Conservation (phyloP, 1,140 invertebrate genomes). For the Amphibalanus amphitrite region DNA sequence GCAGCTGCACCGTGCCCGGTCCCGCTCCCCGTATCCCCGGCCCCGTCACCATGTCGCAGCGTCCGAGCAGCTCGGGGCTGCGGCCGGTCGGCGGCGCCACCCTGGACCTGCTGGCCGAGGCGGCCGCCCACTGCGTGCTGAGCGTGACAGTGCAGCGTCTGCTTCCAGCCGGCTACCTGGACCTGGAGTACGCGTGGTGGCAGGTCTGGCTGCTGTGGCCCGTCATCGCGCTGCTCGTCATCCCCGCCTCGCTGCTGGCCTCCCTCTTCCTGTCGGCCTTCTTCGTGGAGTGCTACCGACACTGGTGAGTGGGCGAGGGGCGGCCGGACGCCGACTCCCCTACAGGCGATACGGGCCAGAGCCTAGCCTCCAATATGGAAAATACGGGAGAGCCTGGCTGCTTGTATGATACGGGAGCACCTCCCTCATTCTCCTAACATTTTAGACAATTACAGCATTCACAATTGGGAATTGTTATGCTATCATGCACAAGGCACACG, state of each 20-base stretch:
- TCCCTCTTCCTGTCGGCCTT: neutral
- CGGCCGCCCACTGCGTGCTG: neutral
- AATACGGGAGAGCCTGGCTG: no score
- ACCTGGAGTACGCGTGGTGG: neutral
- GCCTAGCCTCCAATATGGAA: no score
- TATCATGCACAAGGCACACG: no score
- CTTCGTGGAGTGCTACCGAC: slow-evolving; percentile 3
- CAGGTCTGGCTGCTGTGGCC: slow-evolving; percentile 3
- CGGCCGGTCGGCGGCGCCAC: no score
- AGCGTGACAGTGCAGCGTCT: neutral
- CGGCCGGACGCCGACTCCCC: no score
- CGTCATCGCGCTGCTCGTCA: neutral
- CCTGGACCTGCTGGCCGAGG: neutral
- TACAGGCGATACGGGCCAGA: no score
- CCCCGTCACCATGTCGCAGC: neutral
- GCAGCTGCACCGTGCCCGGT: no score
- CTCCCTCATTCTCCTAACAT: no score
- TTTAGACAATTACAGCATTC: no score
- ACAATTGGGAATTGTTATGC: no score
- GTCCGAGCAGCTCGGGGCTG: neutral
- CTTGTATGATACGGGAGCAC: no score
- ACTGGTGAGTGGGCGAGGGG: slow-evolving; percentile 2
- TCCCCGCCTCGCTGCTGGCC: neutral
- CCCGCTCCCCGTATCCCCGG: no score
- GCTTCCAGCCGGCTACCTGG: neutral